Evolutionary conservation across 2,797 vertebrate genomes (phyloP), one percentile per base, ranked within the genome.

Genomic region (Iguana delicatissima): DNA sequence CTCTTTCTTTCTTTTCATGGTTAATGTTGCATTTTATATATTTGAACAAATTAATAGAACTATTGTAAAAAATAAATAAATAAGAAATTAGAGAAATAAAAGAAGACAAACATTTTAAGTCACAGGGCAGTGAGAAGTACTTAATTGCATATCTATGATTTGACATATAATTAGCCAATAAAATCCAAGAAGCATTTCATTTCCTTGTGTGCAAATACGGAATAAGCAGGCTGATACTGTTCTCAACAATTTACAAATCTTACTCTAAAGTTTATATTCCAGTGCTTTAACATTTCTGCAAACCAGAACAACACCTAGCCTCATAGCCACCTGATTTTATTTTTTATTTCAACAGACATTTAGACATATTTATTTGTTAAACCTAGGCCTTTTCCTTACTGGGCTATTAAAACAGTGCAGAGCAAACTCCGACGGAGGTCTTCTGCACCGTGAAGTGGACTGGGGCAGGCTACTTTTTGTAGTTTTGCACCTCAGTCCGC

Each of bases 31-130:
- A 4, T 46, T 46, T 46, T 46, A 46, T 46, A 46, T 46, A 46
- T 46, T 46, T 46, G 42, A 46, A 46, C 3, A 46, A 46, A 4
- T 3, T 46, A 46, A 46, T 46, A 46, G 42, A 46, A 46, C 42
- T 46, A 46, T 46, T 46, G 42, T 46, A 46, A 46, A 46, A 3
- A 46, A 4, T 46, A 46, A 46, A 46, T 46, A 46, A 46, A 80
- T 93, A 93, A 94, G 46, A 93, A 26, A 91, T 84, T 91, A 93
- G 55, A 38, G 80, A 96, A 95, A 96, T 93, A 95, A 96, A 96
- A 94, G 90, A 91, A 93, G 89, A 93, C 91, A 93, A 89, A 84
- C 89, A 84, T 91, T 94, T 95, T 91, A 94, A 93, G 93, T 88
- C 82, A 50, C 80, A 92, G 93, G 59, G 79, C 89, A 89, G 77